These are phyloP conservation scores for Anoplius nigerrimus DNA, from an alignment of 2,888 invertebrate species.

Conservation along the genomic window DNA sequence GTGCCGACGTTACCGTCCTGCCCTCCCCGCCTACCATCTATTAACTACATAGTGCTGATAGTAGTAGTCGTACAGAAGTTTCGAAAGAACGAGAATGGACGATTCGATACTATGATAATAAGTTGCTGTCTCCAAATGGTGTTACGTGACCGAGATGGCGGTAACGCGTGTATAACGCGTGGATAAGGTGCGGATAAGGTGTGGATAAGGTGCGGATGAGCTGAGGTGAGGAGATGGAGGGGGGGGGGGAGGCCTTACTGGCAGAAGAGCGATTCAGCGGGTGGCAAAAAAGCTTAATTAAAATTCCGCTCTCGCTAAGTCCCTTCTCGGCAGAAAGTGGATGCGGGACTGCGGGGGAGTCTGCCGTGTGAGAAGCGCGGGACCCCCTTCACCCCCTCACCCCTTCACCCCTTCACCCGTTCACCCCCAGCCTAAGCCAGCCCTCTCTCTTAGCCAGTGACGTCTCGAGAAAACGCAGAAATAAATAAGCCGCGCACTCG, in stretches of 20 bases:
- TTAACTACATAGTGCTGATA: too few relatives aligned
- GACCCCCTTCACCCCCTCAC: too few relatives aligned
- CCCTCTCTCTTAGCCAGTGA: conserved; percentile 36
- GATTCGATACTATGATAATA: too few relatives aligned
- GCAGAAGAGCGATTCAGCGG: conserved; percentile 48
- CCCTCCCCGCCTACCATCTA: too few relatives aligned
- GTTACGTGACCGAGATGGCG: too few relatives aligned
- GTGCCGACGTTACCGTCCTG: conserved; percentile 51
- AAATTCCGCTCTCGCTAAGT: conserved; percentile 61
- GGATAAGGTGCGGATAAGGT: too few relatives aligned
- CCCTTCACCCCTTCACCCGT: conserved; percentile 16
- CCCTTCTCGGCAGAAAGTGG: conserved; percentile 46
- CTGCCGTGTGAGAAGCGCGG: too few relatives aligned
- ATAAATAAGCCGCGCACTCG: conserved; percentile 52
- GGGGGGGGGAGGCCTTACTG: conserved; percentile 30
- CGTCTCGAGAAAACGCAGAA: conserved; percentile 52
- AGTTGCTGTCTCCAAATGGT: too few relatives aligned
- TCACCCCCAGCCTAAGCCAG: not conserved
- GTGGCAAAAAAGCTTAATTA: conserved; percentile 64
- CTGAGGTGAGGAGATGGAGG: conserved; percentile 18
- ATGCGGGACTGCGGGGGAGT: conserved; percentile 18
- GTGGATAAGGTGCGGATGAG: too few relatives aligned
- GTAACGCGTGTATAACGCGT: too few relatives aligned
- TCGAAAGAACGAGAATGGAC: too few relatives aligned
- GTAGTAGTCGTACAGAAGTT: too few relatives aligned